These are phyloP conservation scores for Argya squamiceps DNA, from an alignment of 2,797 vertebrate genomes.

Conservation along the genomic window DNA sequence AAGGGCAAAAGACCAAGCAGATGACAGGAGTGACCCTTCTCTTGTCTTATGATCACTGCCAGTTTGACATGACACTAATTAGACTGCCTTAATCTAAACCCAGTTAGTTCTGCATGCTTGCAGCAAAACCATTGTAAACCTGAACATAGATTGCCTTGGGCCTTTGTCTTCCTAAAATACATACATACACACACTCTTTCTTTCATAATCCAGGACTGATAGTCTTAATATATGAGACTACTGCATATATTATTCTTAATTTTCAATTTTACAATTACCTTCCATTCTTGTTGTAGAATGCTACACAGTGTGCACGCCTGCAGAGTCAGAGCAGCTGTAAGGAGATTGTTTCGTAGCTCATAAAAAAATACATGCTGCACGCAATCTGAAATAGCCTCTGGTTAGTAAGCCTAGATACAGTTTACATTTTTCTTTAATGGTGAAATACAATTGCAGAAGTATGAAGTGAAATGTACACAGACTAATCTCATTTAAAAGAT, in stretches of 20 bases:
- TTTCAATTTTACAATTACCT: conserved; percentile 64
- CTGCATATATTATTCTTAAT: conserved; percentile 57
- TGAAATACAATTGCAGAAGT: not conserved
- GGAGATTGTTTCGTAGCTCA: conserved; percentile 57
- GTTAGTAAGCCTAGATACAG: not conserved
- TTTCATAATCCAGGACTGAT: conserved; percentile 68
- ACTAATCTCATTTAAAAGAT: not conserved
- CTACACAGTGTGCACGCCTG: not conserved
- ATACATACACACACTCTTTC: conserved; percentile 11
- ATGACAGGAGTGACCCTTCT: conserved; percentile 86
- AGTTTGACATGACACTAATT: conserved; percentile 89
- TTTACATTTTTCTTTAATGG: not conserved
- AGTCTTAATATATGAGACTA: conserved; percentile 60
- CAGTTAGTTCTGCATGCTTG: conserved; percentile 84
- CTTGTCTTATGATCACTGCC: conserved; percentile 84
- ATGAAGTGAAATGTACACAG: not conserved
- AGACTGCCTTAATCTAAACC: conserved; percentile 86
- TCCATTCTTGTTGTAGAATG: conserved; percentile 36
- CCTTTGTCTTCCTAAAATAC: conserved; percentile 78
- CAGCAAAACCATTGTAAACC: conserved; percentile 82
- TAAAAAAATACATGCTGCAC: not conserved
- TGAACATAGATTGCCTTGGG: conserved; percentile 80
- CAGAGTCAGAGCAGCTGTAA: conserved; percentile 51
- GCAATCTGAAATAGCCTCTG: not conserved
- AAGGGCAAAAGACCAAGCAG: conserved; percentile 84